Evolutionary conservation across 2,888 invertebrate species (phyloP), one percentile per base, ranked within the genome.

Genomic region (Hedya salicella): DNA sequence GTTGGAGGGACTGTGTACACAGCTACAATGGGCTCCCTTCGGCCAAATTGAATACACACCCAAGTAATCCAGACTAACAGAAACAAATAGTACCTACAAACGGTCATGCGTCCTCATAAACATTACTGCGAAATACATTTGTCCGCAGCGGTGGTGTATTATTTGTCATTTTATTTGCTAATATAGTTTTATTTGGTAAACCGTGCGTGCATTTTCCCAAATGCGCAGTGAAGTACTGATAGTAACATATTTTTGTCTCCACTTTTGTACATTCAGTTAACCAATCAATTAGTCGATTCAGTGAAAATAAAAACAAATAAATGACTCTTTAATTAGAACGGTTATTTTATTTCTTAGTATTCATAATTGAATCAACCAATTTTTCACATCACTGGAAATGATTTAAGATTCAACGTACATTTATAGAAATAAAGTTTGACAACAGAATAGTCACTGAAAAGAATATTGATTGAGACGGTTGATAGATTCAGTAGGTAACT

Each of bases 1-100:
- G 71, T 76, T 75, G 75, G 71, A 75, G 72, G 74, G 70, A 71
- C 75, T 74, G 72, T 75, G 72, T 74, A 75, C 74, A 73, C 68
- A 65, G 66, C 70, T 61, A 60, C 62, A 44, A 62, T 68, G 59
- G 53, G 53, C 50, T 65, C 62, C 50, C 25, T 67, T 50, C 32
- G 53, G 48, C 48, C 36, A 61, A 70, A 70, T 71, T 70, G 67
- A 69, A 71, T 69, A 69, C 65, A 70, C 70, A 70, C 73, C 74
- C 75, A 71, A 78, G 70, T 73, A 53, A 60, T 60, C 53, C 48
- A 39, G 40, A 60, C 53, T 60, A 59, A 64, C 50, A 52, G 17
- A 50, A 52, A 65, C 52, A 52, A 75, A 75, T 68, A 73, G 61
- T 64, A 56, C 56, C 30, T 42, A 30, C 19, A 14, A 6, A 46